phyloP scores from a whole-genome alignment of 2,888 invertebrate species.

The Cantharis rustica region DNA sequence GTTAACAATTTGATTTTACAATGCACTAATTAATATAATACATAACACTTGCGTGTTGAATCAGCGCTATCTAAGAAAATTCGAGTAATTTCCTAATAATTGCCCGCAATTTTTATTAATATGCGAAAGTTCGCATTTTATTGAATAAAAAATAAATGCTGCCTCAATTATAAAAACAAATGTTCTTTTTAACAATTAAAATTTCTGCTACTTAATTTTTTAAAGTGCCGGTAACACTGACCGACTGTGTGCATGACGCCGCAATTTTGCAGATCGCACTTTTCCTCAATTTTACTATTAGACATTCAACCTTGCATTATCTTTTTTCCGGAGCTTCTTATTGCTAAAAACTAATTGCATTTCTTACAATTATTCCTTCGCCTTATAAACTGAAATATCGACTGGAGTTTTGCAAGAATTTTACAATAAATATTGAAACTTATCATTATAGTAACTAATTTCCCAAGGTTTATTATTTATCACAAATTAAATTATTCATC shows the following conservation, averaged over 20 bases:
- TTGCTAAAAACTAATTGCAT: no score
- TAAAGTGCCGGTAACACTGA: neutral
- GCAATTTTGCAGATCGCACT: neutral
- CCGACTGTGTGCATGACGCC: neutral
- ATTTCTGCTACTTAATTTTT: neutral
- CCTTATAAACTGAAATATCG: no score
- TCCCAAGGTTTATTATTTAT: no score
- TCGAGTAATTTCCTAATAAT: neutral
- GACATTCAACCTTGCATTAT: no score
- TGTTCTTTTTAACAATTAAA: neutral
- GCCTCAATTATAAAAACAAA: neutral
- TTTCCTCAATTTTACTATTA: neutral
- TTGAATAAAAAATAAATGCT: neutral
- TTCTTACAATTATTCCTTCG: no score
- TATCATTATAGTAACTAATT: no score
- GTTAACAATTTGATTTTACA: conserved; percentile 1
- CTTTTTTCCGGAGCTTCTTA: no score
- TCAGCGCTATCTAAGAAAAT: neutral
- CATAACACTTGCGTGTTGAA: neutral
- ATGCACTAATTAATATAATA: conserved; percentile 22
- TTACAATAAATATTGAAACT: no score
- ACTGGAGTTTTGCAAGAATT: no score
- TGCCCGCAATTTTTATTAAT: neutral
- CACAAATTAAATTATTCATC: no score
- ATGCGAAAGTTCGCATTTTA: neutral